Base-by-base conservation (phyloP, 2,113 vertebrate genomes). In the Plecturocebus donacophilus region DNA sequence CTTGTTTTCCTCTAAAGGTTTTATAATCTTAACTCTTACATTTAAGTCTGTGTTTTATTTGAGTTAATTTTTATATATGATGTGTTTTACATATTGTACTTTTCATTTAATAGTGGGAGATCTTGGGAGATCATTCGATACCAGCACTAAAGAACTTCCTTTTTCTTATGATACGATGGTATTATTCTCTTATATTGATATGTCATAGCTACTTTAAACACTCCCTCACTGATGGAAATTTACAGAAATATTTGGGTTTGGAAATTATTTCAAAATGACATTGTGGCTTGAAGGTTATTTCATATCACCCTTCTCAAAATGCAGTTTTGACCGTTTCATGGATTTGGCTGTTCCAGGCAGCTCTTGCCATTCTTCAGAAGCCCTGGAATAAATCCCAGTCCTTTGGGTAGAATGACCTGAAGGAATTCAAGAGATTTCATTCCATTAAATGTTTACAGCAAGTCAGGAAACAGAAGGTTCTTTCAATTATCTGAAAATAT, bases 221-320 rank as follows among this genome's bases (percentile, higher is more conserved):
- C 3, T 8, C 3, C 12, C 68, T 40, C 49, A 1, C 40, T 84
- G 79, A n/a, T 61, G 21, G 86, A 68, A 75, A 89, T 94, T 87
- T 61, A 73, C 35, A 35, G 42, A 38, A 83, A 40, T 40, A 32
- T 83, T 81, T 91, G 35, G 38, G 30, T 91, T 87, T 73, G 61
- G 45, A 96, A 93, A n/a, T 93, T 77, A 83, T 79, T 87, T 64
- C 70, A 71, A 73, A 84, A 85, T 86, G 32, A 54, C 45, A 32
- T 9, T 47, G 52, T 80, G 73, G 25, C 80, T 56, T 68, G 32
- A 66, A 91, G 54, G 70, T 84, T 84, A 52, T 45, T 64, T 76
- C 47, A 8, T 52, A n/a, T n/a, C 58, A 42, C 64, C 82, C 17
- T 84, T 27, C 35, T 80, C 9, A 12, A 49, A 84, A 64, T 61